Conservation (phyloP, 1,140 invertebrate genomes). For the Euwallacea fornicatus region DNA sequence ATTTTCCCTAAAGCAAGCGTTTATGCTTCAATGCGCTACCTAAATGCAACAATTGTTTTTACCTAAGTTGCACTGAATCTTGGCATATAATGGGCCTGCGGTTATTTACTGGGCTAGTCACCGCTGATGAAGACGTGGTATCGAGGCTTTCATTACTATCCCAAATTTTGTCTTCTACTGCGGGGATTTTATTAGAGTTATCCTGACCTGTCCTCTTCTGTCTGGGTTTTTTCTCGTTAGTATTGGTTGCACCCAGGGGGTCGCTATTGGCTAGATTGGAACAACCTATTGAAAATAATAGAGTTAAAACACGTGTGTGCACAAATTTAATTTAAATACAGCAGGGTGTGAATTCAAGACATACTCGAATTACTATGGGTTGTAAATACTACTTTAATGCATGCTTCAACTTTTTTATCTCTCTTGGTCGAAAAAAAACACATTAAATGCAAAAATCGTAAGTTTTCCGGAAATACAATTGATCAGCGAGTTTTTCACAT, state of each 20-base stretch:
- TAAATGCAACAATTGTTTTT: background rate
- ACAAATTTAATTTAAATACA: too few relatives aligned
- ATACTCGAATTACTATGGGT: too few relatives aligned
- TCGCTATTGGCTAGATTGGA: background rate
- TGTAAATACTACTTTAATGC: too few relatives aligned
- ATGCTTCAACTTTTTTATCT: too few relatives aligned
- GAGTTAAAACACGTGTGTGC: too few relatives aligned
- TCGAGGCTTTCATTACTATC: slow-evolving; percentile 41
- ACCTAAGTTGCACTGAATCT: slow-evolving; percentile 27
- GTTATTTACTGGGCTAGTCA: slow-evolving; percentile 36
- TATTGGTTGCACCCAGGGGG: background rate
- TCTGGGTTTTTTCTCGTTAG: slow-evolving; percentile 11
- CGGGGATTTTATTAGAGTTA: slow-evolving; percentile 1
- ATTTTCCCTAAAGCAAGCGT: slow-evolving; percentile 14
- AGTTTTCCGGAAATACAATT: too few relatives aligned
- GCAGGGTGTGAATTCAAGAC: too few relatives aligned
- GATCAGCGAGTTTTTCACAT: too few relatives aligned
- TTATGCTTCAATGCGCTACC: too few relatives aligned
- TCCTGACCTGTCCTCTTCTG: slow-evolving; percentile 16
- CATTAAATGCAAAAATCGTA: too few relatives aligned
- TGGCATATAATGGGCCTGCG: slow-evolving; percentile 20
- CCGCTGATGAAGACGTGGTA: slow-evolving; percentile 37
- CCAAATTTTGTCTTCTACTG: slow-evolving; percentile 47
- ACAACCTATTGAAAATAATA: too few relatives aligned
- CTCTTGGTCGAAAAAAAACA: too few relatives aligned